These are phyloP conservation scores for Dromaius novaehollandiae DNA, from an alignment of 2,113 vertebrate genomes.

Conservation along the genomic window DNA sequence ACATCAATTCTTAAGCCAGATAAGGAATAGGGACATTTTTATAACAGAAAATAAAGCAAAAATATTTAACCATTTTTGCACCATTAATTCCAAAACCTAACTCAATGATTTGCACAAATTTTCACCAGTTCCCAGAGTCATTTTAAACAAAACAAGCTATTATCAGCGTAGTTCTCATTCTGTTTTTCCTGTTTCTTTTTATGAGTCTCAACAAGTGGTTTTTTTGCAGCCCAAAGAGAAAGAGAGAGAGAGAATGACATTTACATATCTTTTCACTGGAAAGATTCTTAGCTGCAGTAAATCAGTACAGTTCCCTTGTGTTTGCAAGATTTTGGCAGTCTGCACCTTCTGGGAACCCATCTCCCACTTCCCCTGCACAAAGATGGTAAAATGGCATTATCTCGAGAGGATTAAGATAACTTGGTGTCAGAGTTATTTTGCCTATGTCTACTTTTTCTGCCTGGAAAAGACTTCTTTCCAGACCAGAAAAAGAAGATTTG, in stretches of 20 bases:
- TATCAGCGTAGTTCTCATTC: background rate
- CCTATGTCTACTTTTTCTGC: background rate
- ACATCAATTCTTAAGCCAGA: background rate
- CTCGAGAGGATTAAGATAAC: background rate
- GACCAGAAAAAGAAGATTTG: background rate
- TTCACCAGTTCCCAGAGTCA: background rate
- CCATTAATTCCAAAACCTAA: background rate
- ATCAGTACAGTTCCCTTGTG: background rate
- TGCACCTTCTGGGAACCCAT: background rate
- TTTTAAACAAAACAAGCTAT: background rate
- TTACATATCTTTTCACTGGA: background rate
- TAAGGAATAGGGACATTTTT: background rate
- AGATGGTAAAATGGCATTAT: background rate
- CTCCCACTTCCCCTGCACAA: background rate
- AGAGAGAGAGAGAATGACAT: rapidly evolving
- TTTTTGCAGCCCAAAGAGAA: background rate
- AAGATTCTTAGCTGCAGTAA: background rate
- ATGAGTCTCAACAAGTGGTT: background rate
- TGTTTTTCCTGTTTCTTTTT: background rate
- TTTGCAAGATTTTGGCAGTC: background rate
- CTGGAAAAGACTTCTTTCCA: background rate
- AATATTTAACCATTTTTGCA: background rate
- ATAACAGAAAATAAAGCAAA: background rate
- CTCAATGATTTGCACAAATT: background rate
- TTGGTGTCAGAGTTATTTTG: background rate